A percentile compares a stretch with the other conserved stretches of the same genome.
phyloP scores from a whole-genome alignment of 2,113 vertebrate species.

The Solenodon paradoxus region DNA sequence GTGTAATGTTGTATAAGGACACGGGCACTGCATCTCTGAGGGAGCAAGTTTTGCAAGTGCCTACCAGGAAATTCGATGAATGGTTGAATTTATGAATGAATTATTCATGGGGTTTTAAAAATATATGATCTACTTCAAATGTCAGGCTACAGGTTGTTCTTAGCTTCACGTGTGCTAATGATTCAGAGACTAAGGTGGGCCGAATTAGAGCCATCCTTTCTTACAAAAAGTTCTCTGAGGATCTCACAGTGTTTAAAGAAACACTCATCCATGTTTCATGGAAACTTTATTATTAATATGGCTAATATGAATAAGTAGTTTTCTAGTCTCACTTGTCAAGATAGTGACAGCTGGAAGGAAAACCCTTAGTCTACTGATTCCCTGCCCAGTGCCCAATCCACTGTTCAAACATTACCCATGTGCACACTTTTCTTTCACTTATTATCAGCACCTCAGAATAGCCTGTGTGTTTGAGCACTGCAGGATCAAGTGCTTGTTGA shows the following conservation, averaged over 20 bases:
- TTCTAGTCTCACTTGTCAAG: neutral
- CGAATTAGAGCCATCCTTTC: neutral
- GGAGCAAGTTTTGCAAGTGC: neutral
- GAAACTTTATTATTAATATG: neutral
- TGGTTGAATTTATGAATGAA: conserved; percentile 7
- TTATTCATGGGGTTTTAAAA: neutral
- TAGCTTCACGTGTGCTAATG: neutral
- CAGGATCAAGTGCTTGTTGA: neutral
- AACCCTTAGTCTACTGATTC: neutral
- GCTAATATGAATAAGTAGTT: neutral
- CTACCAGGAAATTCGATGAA: neutral
- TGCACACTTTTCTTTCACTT: neutral
- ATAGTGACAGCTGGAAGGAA: neutral
- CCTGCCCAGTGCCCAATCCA: neutral
- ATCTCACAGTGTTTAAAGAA: neutral
- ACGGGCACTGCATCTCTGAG: neutral
- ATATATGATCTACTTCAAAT: neutral
- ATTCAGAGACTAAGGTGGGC: neutral
- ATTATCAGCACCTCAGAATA: neutral
- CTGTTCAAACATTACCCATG: neutral
- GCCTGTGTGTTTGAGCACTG: neutral
- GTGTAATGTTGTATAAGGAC: neutral
- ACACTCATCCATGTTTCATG: neutral
- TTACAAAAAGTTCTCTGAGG: neutral
- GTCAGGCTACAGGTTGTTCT: neutral